Conservation (phyloP, 2,113 vertebrate genomes). For the Vombatus ursinus region DNA sequence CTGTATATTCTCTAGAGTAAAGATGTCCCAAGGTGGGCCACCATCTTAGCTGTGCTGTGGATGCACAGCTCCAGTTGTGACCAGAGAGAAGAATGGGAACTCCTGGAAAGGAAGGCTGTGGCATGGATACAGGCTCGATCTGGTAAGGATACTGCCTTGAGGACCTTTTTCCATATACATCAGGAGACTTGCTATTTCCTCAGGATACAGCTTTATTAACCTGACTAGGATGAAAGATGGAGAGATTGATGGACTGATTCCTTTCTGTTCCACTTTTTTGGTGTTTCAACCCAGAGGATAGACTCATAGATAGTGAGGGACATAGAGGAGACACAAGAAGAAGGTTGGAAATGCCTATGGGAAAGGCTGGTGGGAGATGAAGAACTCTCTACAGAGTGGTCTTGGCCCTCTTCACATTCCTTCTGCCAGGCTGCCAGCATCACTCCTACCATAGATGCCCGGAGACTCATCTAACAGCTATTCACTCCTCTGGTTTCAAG, state of each 20-base stretch:
- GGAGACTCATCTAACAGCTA: neutral
- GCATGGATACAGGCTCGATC: constrained; percentile 61
- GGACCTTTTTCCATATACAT: neutral
- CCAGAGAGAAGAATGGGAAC: constrained; percentile 85
- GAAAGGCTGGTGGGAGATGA: neutral
- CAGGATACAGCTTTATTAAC: neutral
- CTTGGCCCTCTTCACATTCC: neutral
- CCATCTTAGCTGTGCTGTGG: constrained; percentile 88
- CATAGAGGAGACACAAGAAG: rapidly evolving
- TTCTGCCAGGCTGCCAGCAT: neutral
- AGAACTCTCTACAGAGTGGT: neutral
- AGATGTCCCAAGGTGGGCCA: constrained; percentile 84
- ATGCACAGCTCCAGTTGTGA: constrained; percentile 80
- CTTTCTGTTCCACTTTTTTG: neutral
- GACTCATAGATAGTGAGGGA: neutral
- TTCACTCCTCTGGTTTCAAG: neutral
- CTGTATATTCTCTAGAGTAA: constrained; percentile 13
- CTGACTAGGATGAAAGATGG: neutral
- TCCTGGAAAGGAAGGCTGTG: constrained; percentile 87
- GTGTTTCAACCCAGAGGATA: neutral
- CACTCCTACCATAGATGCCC: neutral
- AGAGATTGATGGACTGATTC: rapidly evolving
- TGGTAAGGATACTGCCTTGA: constrained; percentile 56
- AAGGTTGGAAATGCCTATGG: neutral
- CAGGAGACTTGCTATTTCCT: neutral